A percentile compares a stretch with the other conserved stretches of the same genome.
Evolutionary conservation across 2,797 vertebrate genomes (phyloP).

Genomic region (Sebastes steindachneri): DNA sequence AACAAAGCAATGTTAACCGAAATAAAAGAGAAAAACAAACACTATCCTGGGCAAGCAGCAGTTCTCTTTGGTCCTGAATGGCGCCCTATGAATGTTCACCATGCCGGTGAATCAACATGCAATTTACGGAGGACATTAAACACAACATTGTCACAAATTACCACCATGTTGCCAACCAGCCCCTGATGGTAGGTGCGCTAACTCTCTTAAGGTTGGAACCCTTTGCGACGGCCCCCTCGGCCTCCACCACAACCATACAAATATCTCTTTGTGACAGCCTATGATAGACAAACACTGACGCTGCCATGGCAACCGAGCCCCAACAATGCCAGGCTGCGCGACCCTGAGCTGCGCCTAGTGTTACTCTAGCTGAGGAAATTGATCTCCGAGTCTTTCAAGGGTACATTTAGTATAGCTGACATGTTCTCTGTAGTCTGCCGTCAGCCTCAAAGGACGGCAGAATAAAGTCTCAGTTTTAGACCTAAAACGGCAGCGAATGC

Average conservation of each 20-base stretch:
- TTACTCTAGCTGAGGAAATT: conserved; percentile 55
- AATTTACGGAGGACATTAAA: background rate
- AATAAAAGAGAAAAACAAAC: conserved; percentile 20
- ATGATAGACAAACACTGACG: conserved; percentile 63
- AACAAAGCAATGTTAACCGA: conserved; percentile 16
- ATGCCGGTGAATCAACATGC: background rate
- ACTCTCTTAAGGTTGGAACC: background rate
- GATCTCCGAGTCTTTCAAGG: conserved; percentile 52
- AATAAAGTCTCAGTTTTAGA: conserved; percentile 16
- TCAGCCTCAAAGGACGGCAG: background rate
- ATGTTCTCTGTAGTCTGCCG: background rate
- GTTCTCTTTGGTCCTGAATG: background rate
- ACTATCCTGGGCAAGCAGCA: background rate
- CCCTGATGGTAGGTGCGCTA: background rate
- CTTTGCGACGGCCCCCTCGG: background rate
- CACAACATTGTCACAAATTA: background rate
- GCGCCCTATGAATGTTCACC: background rate
- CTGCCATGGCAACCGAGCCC: conserved; percentile 69
- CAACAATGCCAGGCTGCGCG: conserved; percentile 60
- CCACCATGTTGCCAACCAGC: background rate
- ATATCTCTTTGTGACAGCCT: conserved; percentile 63
- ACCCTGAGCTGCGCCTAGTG: conserved; percentile 53
- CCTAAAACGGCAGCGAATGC: background rate
- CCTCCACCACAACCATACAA: conserved; percentile 43
- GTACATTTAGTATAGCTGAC: conserved; percentile 31